Evolutionary conservation across 2,113 vertebrate species (phyloP).

Genomic region (Engystomops pustulosus): DNA sequence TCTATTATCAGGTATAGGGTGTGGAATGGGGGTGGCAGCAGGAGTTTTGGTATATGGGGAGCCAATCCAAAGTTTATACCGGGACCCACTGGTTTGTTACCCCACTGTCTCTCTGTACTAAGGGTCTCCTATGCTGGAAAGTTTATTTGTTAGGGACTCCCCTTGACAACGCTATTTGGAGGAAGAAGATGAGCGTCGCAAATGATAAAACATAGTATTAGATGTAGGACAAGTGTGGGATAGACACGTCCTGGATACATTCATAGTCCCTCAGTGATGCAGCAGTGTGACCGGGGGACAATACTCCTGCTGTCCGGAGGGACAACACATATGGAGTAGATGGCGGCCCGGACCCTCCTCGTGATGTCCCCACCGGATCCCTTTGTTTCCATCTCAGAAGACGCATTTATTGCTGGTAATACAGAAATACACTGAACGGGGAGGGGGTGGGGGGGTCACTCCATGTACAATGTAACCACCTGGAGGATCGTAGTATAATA

Average conservation of each 20-base stretch:
- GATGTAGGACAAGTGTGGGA: not conserved
- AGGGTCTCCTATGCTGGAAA: too few species aligned
- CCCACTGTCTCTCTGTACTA: too few species aligned
- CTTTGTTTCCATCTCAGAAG: conserved; percentile 24
- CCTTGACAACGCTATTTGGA: too few species aligned
- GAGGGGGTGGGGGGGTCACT: too few species aligned
- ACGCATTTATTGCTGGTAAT: not conserved
- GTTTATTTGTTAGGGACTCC: too few species aligned
- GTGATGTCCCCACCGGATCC: conserved; percentile 15
- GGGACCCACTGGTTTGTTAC: too few species aligned
- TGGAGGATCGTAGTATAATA: too few species aligned
- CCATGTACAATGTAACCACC: too few species aligned
- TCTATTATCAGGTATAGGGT: too few species aligned
- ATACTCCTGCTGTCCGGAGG: conserved; percentile 15
- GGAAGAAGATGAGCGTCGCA: not conserved
- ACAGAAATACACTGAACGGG: not conserved
- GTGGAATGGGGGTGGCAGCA: too few species aligned
- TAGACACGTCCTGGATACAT: not conserved
- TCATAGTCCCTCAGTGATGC: not conserved
- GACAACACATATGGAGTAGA: not conserved
- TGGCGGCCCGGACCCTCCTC: not conserved
- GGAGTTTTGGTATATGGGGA: too few species aligned
- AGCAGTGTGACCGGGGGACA: not conserved
- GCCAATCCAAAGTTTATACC: too few species aligned
- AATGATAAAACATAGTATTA: not conserved